Base-by-base conservation (phyloP, 37 sponge, comb jelly and placozoan species). In the Cliona cf. orientalis region DNA sequence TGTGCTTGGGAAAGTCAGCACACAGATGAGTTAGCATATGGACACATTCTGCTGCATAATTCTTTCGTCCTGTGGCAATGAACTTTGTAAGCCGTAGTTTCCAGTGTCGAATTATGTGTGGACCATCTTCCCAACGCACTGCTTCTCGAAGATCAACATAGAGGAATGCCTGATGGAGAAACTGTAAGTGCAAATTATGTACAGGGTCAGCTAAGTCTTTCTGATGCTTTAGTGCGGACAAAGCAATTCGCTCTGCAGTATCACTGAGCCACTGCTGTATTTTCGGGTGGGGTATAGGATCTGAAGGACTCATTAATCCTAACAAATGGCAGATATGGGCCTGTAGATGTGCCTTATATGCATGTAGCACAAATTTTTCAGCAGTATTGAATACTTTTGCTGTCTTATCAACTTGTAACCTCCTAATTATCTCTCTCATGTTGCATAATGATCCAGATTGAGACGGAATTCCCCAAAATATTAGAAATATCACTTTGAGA, bases 61-160 rank as follows among this genome's bases (percentile, higher is more conserved):
- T 65, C 37, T 34, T 68, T 12, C 49, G 5, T 9, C 53, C 68
- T 3, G 46, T 38, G 25, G 69, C 80, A 12, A 80, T 6, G 42
- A 80, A 80, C 5, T 31, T 34, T 32, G 69, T 56, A 19, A 81
- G 41, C 82, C 82, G 72, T 5, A 9, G 53, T 34, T 68, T 66
- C 82, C 82, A 81, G 34, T 71, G 72, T 12, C 58, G 9, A n/a
- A 81, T 34, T 29, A 81, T 72, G 12, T 38, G 49, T 44, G 57
- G 72, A 11, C 82, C 82, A 49, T 81, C 60, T 26, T 81, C 82
- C 43, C 55, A 72, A 3, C 72, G 66, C 11, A 78, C 65, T 22
- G 79, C 46, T 22, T 63, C 17, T 33, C 79, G 7, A 12, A 78
- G 49, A 25, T 66, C 66, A 4, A 41, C 14, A 43, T 81, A 81